Conservation (phyloP, 1,140 invertebrate genomes). For the Phymorhynchus buccinoides region DNA sequence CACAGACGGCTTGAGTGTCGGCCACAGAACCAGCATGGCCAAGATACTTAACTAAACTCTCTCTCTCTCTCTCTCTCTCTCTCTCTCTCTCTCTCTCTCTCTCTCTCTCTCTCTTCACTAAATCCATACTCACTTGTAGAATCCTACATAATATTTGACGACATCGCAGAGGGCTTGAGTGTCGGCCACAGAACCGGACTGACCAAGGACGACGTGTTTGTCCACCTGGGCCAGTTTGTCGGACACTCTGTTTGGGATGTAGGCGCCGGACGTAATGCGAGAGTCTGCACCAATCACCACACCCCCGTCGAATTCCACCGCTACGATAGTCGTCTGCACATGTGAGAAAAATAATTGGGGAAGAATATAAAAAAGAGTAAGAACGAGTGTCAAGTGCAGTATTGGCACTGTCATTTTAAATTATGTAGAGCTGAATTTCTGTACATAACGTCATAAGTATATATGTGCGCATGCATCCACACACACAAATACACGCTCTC, state of each 20-base stretch:
- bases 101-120: too few relatives aligned
- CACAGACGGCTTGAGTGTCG: constrained; percentile 96
- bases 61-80: too few relatives aligned
- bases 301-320: constrained; percentile 94
- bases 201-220: constrained; percentile 96
- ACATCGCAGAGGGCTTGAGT: constrained; percentile 97
- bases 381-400: too few relatives aligned
- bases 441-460: too few relatives aligned
- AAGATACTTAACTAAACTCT: too few relatives aligned
- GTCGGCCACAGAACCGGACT: constrained; percentile 96
- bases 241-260: constrained; percentile 94
- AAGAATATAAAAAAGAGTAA: too few relatives aligned
- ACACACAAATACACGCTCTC: too few relatives aligned
- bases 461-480: too few relatives aligned
- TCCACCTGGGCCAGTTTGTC: constrained; percentile 97
- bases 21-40: constrained; percentile 97
- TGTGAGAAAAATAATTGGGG: too few relatives aligned
- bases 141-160: constrained; percentile 91
- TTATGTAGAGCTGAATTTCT: too few relatives aligned
- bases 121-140: constrained; percentile 84
- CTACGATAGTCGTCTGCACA: constrained; percentile 91
- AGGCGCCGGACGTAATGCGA: constrained; percentile 93
- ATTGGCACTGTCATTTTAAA: too few relatives aligned
- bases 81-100: too few relatives aligned
- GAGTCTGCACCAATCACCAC: constrained; percentile 98